These are phyloP conservation scores for Pedetes capensis DNA, from an alignment of 2,113 vertebrate genomes.

Conservation along the genomic window DNA sequence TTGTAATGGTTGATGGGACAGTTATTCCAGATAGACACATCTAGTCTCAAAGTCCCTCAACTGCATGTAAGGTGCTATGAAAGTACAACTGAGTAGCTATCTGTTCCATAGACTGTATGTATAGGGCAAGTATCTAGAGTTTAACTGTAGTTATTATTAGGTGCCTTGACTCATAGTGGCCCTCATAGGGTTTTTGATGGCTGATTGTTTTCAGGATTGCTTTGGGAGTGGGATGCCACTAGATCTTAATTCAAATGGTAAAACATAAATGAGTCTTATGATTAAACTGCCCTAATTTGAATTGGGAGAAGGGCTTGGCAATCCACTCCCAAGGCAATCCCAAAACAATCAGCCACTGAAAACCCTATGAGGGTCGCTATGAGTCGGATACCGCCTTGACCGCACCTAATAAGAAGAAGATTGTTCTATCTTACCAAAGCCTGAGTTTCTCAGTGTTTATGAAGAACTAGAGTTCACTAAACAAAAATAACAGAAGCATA, in stretches of 20 bases:
- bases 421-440: background rate
- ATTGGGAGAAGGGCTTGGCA: no score
- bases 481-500: background rate
- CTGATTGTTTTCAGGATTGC: no score
- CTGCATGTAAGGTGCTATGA: background rate
- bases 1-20: background rate
- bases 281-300: slow-evolving; percentile 5
- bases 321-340: no score
- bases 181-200: no score
- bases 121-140: background rate
- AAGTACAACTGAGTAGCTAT: background rate
- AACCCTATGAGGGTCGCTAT: no score
- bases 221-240: no score
- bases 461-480: background rate
- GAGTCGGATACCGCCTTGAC: no score
- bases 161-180: no score
- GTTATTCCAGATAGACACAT: background rate
- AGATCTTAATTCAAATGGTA: background rate
- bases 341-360: no score
- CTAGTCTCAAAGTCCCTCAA: background rate
- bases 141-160: no score
- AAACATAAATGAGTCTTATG: background rate
- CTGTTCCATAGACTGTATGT: background rate
- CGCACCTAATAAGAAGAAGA: no score
- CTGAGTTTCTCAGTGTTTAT: background rate